Percentiles rank a stretch among this genome's conserved stretches.
Conservation (phyloP, 2,113 vertebrate species). For the Calypte anna region DNA sequence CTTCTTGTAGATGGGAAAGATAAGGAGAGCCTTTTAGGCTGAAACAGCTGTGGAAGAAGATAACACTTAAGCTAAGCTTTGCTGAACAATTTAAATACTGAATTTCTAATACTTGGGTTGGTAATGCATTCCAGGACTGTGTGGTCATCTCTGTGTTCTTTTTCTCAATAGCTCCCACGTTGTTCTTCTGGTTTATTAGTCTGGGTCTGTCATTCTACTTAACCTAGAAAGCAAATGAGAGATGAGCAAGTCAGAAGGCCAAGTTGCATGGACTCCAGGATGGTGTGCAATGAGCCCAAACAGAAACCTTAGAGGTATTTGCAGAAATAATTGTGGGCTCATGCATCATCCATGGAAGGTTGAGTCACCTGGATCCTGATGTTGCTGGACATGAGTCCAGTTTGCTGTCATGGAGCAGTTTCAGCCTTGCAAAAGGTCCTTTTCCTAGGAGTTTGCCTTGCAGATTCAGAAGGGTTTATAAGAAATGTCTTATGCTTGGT, state of each 20-base stretch:
- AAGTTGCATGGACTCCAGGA: background rate
- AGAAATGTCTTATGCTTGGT: background rate
- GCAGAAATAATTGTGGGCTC: conserved; percentile 19
- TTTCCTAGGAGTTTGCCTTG: background rate
- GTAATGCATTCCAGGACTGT: conserved; percentile 50
- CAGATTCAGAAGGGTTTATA: background rate
- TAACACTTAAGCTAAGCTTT: conserved; percentile 31
- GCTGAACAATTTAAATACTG: background rate
- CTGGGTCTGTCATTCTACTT: conserved; percentile 51
- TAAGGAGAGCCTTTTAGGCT: background rate
- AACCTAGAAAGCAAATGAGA: conserved; percentile 18
- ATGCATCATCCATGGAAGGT: background rate
- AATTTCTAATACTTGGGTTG: conserved; percentile 22
- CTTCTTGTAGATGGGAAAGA: background rate
- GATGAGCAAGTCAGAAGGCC: background rate
- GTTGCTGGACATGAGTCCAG: background rate
- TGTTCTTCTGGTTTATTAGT: conserved; percentile 53
- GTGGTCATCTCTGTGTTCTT: conserved; percentile 8
- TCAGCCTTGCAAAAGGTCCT: background rate
- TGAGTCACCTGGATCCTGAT: conserved; percentile 2
- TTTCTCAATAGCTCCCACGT: conserved; percentile 22
- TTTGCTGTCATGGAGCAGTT: background rate
- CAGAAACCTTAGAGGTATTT: conserved; percentile 20
- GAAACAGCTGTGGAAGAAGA: conserved; percentile 37
- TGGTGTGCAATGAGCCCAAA: background rate